These are phyloP conservation scores for Drosophila funebris DNA, from an alignment of 1,140 invertebrate species.

Conservation along the genomic window DNA sequence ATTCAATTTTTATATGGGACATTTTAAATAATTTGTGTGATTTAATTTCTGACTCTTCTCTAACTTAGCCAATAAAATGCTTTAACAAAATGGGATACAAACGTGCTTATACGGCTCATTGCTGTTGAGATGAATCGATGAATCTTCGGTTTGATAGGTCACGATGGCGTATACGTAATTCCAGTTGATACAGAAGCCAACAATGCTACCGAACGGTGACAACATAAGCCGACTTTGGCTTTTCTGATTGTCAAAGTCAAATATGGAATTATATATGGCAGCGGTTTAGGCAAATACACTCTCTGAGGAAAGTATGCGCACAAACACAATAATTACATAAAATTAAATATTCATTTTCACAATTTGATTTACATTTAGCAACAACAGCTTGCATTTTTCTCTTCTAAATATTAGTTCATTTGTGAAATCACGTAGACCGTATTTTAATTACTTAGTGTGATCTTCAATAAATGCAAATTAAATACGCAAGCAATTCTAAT, in stretches of 20 bases:
- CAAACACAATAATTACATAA: background rate
- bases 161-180: conserved; percentile 59
- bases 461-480: conserved; percentile 1
- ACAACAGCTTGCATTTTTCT: no score
- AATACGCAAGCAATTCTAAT: no score
- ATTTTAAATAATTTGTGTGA: conserved; percentile 79
- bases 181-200: conserved; percentile 53
- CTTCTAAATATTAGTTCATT: background rate
- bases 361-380: background rate
- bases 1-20: conserved; percentile 70
- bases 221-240: conserved; percentile 65
- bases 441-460: background rate
- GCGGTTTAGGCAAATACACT: conserved; percentile 32
- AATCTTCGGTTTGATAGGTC: conserved; percentile 14
- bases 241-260: conserved; percentile 68
- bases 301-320: conserved; percentile 23
- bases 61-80: conserved; percentile 69
- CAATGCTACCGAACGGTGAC: conserved; percentile 47
- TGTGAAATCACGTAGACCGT: background rate
- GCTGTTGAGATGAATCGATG: conserved; percentile 33
- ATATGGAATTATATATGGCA: conserved; percentile 55
- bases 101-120: conserved; percentile 65
- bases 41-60: conserved; percentile 70
- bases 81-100: conserved; percentile 38
- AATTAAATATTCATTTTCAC: background rate